A percentile compares a stretch with the other conserved stretches of the same genome.
phyloP scores from a whole-genome alignment of 1,140 invertebrate species.

The Ephestia elutella region DNA sequence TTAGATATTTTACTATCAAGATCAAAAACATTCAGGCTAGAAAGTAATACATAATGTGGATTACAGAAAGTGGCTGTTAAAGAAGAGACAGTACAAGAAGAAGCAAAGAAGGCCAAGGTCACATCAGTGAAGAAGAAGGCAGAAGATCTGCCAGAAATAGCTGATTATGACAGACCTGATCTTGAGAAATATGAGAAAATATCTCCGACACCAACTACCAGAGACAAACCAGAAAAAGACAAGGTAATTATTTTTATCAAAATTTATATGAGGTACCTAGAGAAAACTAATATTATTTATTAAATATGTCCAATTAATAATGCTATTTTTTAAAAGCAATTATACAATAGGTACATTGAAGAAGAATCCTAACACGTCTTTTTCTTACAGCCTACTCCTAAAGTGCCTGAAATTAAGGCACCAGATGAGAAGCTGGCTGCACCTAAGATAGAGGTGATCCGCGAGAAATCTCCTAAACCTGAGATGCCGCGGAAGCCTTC shows the following conservation, averaged over 20 bases:
- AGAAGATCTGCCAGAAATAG: slow-evolving; percentile 83
- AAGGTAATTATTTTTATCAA: slow-evolving; percentile 33
- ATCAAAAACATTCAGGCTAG: neutral
- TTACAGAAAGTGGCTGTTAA: slow-evolving; percentile 67
- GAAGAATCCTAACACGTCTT: neutral
- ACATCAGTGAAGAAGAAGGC: slow-evolving; percentile 70
- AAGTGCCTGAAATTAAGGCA: slow-evolving; percentile 84
- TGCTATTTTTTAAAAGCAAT: no score
- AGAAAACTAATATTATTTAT: no score
- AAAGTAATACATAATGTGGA: slow-evolving; percentile 1
- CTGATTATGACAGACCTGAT: slow-evolving; percentile 78
- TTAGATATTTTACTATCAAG: no score
- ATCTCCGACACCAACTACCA: slow-evolving; percentile 48
- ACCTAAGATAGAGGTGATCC: slow-evolving; percentile 89
- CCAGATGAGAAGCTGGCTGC: slow-evolving; percentile 78
- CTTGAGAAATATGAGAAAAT: slow-evolving; percentile 76
- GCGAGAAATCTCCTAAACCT: slow-evolving; percentile 81
- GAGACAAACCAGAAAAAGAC: slow-evolving; percentile 64
- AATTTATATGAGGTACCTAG: no score
- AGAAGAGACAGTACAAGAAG: slow-evolving; percentile 58
- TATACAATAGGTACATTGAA: no score
- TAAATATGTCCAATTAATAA: no score
- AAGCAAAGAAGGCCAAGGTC: slow-evolving; percentile 63
- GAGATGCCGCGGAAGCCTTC: slow-evolving; percentile 82
- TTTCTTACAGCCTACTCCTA: slow-evolving; percentile 60